These are phyloP conservation scores for Margaritifera margaritifera DNA, from an alignment of 2,888 invertebrate genomes.

Conservation along the genomic window DNA sequence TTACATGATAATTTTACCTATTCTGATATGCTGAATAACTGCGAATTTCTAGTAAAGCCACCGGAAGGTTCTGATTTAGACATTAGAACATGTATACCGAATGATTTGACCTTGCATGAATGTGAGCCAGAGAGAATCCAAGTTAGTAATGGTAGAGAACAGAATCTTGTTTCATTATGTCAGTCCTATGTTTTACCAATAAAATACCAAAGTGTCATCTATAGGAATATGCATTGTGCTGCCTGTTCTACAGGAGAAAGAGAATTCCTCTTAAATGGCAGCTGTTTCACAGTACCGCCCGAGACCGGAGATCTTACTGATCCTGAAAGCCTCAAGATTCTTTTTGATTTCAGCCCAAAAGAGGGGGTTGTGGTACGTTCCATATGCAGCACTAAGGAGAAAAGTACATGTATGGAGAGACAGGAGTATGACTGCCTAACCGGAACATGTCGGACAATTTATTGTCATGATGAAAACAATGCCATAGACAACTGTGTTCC, in stretches of 20 bases:
- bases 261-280: no score
- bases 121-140: no score
- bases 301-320: no score
- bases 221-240: conserved; percentile 14
- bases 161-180: conserved; percentile 2
- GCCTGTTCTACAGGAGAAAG: not conserved
- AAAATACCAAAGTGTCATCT: not conserved
- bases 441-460: conserved; percentile 5
- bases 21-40: no score
- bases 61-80: no score
- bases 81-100: no score
- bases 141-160: no score
- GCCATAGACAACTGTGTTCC: not conserved
- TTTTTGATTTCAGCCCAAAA: conserved; percentile 11
- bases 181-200: conserved; percentile 8
- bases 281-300: no score
- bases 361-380: not conserved
- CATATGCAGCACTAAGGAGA: not conserved
- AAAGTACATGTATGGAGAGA: conserved; percentile 1
- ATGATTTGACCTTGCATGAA: no score
- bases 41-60: no score
- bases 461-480: not conserved
- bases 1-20: no score
- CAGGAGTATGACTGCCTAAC: conserved; percentile 15
- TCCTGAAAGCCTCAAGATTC: conserved; percentile 7